phyloP scores from a whole-genome alignment of 2,888 invertebrate genomes.

The Acheta domesticus region DNA sequence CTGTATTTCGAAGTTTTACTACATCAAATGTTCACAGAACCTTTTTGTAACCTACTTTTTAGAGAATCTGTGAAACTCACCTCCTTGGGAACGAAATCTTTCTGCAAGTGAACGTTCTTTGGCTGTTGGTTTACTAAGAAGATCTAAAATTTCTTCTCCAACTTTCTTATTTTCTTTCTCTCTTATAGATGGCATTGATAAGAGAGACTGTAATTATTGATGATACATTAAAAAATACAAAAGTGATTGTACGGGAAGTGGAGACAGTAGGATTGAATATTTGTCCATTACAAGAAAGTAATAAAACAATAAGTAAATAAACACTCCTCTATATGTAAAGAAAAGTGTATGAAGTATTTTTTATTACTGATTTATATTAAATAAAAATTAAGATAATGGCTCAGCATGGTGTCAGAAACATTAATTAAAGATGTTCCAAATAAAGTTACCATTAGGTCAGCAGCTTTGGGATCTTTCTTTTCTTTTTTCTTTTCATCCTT shows the following conservation, averaged over 20 bases:
- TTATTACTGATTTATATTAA: no score
- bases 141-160: conserved; percentile 90
- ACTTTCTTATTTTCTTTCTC: conserved; percentile 94
- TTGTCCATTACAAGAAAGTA: no score
- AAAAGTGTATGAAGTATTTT: no score
- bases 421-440: no score
- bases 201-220: conserved; percentile 60
- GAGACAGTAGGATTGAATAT: no score
- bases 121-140: conserved; percentile 92
- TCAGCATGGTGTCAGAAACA: no score
- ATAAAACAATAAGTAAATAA: no score
- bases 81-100: conserved; percentile 93
- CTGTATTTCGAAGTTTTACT: no score
- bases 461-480: conserved; percentile 53
- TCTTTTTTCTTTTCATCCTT: conserved; percentile 60
- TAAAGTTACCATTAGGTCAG: conserved; percentile 64
- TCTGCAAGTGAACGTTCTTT: conserved; percentile 94
- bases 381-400: no score
- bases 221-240: conserved; percentile 20
- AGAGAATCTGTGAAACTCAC: conserved; percentile 44
- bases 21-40: no score
- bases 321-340: no score
- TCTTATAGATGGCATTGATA: conserved; percentile 89
- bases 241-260: neutral
- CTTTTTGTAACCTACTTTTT: no score